Base-by-base conservation (phyloP, 1,140 invertebrate genomes). In the Camponotus vicinus region DNA sequence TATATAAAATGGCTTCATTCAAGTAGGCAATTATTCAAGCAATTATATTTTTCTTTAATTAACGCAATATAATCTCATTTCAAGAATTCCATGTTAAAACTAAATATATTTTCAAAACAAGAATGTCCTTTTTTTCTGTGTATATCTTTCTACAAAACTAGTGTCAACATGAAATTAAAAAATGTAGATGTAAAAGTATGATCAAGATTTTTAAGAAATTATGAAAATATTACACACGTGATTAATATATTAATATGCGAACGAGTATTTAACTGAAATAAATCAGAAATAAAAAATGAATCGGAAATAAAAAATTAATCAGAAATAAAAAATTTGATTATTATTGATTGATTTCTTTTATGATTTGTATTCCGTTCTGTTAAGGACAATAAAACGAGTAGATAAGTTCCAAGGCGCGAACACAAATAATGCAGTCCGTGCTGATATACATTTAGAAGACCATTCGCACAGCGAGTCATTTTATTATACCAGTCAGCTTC, bases 401-500 rank as follows among this genome's bases (percentile, higher is more conserved):
- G n/a, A 9, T 57, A 21, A 55, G 45, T 15, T 18, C 9, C 9
- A 40, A 32, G 21, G 9, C 13, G 79, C 27, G 57, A 76, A 45
- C 9, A 27, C 11, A 78, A 78, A 66, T 78, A 78, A 83, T 37
- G 37, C 49, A n/a, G 55, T 49, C 15, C 40, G 70, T 66, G 79
- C 61, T 76, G n/a, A 66, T 85, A 49, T 21, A 75, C 70, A 87
- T 90, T 89, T 87, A 63, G 63, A 5, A 42, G 34, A 63, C n/a
- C 49, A 32, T 75, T 32, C 32, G 18, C 40, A n/a, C 13, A 52
- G 3, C 70, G 78, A 63, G 71, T 52, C 57, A 84, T 88, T 86
- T 88, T 90, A 86, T 64, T 90, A 80, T 59, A 57, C 59, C 27
- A 18, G 57, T 57, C 86, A 85, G 89, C 86, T 78, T 86, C 52